Evolutionary conservation across 2,888 invertebrate genomes (phyloP).

Genomic region (Ectemnius cavifrons): DNA sequence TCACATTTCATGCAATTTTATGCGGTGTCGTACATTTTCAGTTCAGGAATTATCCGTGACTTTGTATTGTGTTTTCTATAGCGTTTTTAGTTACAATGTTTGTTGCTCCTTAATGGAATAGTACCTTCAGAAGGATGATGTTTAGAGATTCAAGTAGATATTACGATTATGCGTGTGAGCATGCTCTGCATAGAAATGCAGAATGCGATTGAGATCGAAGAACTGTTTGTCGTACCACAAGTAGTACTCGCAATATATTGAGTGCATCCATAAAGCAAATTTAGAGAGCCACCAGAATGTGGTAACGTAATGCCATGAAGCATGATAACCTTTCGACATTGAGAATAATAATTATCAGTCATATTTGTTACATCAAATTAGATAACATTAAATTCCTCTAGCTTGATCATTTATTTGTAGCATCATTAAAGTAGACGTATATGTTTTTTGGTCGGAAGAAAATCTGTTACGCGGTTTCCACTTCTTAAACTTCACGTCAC

Average conservation of each 20-base stretch:
- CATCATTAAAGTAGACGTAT: slow-evolving; percentile 66
- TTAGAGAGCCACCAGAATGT: slow-evolving; percentile 76
- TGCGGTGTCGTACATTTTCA: too few species aligned
- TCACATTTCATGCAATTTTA: too few species aligned
- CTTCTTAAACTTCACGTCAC: neutral
- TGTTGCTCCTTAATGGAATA: slow-evolving; percentile 20
- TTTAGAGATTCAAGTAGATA: too few species aligned
- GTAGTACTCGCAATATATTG: slow-evolving; percentile 5
- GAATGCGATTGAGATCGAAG: slow-evolving; percentile 27
- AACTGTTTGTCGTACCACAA: slow-evolving; percentile 8
- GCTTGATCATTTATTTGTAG: slow-evolving; percentile 69
- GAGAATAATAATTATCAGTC: slow-evolving; percentile 55
- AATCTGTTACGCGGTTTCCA: slow-evolving; percentile 6
- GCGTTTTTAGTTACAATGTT: neutral
- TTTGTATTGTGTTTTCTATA: too few species aligned
- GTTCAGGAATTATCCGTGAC: too few species aligned
- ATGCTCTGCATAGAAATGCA: slow-evolving; percentile 48
- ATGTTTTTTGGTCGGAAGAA: slow-evolving; percentile 25
- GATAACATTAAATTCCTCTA: slow-evolving; percentile 64
- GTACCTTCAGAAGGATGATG: too few species aligned
- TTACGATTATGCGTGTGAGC: slow-evolving; percentile 49
- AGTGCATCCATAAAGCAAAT: slow-evolving; percentile 67
- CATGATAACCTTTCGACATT: slow-evolving; percentile 70
- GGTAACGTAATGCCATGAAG: slow-evolving; percentile 76
- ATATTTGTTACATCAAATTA: slow-evolving; percentile 55